Evolutionary conservation across 1,140 invertebrate species (phyloP), one percentile per base, ranked within the genome.

Genomic region (Drosophila navojoa): DNA sequence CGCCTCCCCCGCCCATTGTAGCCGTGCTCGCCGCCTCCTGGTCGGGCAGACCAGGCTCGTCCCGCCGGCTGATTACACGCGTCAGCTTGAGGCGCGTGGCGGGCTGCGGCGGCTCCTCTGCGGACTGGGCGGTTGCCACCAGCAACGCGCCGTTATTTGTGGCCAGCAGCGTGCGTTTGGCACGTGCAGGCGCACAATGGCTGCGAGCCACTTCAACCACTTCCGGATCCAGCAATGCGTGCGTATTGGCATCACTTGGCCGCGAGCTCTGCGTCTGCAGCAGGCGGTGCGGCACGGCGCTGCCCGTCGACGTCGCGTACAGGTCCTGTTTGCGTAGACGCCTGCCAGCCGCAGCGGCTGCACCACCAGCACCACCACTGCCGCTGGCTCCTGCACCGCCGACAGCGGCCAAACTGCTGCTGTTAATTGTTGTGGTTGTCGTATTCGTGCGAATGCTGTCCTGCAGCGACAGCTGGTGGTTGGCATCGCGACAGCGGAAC

Each of bases 401-500:
- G 13, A 38, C 54, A 25, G 11, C 29, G 40, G 50, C 70, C 52
- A 76, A 10, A 19, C 79, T 76, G 13, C 15, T 80, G 71, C 84
- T 89, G 44, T 84, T 89, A 27, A 84, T 81, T 29, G 81, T 86
- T 5, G 78, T 87, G 22, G 84, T 89, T 11, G 84, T 89, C 22
- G 84, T 87, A 38, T 85, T 89, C 35, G 84, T 89, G 9, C 84
- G 74, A 4, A 89, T 90, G 71, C 85, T 90, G 9, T 90, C 85
- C 77, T 90, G 85, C 72, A 81, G 72, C 35, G 85, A 90, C 55
- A 90, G 44, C 59, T 90, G 81, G 35, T 86, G 81, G 38, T 45
- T 87, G 35, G 81, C 78, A 29, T 90, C 87, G 7, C 79, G 81
- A 53, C 81, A 90, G 10, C 87, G 87, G 27, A 90, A 90, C 53